Percentiles rank a stretch among this genome's conserved stretches.
phyloP scores from a whole-genome alignment of 2,113 vertebrate species.

The Sula dactylatra region DNA sequence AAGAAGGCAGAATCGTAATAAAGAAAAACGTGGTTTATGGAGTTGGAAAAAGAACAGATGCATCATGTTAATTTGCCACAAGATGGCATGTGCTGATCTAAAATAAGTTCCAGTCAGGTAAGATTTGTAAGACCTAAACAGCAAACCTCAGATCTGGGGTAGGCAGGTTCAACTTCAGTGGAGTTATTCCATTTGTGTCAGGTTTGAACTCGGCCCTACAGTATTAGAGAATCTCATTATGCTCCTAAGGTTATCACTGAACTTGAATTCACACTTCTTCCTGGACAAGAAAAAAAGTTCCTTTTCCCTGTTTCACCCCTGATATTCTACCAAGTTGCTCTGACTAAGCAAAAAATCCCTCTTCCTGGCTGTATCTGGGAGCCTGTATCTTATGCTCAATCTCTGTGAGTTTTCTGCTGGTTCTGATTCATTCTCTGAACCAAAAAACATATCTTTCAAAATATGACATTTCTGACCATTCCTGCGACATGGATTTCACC shows the following conservation, averaged over 20 bases:
- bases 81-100: background rate
- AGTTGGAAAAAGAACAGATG: background rate
- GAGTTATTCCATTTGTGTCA: fast-evolving
- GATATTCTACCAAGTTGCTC: background rate
- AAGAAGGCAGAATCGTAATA: background rate
- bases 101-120: background rate
- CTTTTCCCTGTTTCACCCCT: background rate
- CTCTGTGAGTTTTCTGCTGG: background rate
- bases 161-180: background rate
- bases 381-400: no score
- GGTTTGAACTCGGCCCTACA: background rate
- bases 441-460: background rate
- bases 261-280: background rate
- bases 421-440: background rate
- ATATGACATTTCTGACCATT: background rate
- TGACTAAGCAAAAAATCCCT: background rate
- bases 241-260: background rate
- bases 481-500: background rate
- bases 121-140: background rate
- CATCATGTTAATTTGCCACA: background rate
- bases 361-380: background rate
- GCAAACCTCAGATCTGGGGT: background rate
- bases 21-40: background rate
- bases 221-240: background rate
- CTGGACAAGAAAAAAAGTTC: background rate